Conservation (phyloP, 2,888 invertebrate genomes). For the Leucophenga maculata region DNA sequence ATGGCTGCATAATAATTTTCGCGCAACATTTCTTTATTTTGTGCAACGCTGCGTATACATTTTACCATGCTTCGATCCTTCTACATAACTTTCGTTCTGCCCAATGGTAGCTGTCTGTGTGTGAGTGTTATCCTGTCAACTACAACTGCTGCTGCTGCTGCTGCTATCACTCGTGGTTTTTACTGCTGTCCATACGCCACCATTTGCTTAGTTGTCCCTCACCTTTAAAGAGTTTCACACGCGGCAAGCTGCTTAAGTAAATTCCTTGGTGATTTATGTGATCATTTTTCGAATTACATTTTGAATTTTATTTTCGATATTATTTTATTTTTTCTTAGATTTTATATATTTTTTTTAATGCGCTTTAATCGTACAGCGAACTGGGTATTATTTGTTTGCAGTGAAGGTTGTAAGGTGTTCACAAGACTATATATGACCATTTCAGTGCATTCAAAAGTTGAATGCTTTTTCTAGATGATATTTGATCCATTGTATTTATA, state of each 20-base stretch:
- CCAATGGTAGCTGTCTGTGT: background rate
- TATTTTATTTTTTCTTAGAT: constrained; percentile 9
- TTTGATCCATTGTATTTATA: no score
- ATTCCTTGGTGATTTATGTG: constrained; percentile 27
- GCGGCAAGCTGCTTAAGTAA: constrained; percentile 20
- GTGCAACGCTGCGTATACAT: no score
- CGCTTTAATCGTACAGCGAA: no score
- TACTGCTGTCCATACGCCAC: no score
- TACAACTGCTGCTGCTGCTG: constrained; percentile 3
- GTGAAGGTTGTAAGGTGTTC: no score
- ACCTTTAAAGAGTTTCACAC: background rate
- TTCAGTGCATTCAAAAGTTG: no score
- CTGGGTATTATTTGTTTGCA: background rate
- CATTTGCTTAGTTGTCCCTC: background rate
- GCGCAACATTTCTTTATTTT: no score
- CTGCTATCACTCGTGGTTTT: background rate
- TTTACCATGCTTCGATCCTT: no score
- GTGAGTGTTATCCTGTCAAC: constrained; percentile 12
- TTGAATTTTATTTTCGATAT: constrained; percentile 13
- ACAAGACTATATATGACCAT: no score
- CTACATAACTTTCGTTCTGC: constrained; percentile 17
- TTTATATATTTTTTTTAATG: background rate
- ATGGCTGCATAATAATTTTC: constrained; percentile 20
- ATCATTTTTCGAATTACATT: constrained; percentile 27
- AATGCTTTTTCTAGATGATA: no score